Evolutionary conservation across 2,888 invertebrate species (phyloP), one percentile per base, ranked within the genome.

Genomic region (Cheilosia scutellata): DNA sequence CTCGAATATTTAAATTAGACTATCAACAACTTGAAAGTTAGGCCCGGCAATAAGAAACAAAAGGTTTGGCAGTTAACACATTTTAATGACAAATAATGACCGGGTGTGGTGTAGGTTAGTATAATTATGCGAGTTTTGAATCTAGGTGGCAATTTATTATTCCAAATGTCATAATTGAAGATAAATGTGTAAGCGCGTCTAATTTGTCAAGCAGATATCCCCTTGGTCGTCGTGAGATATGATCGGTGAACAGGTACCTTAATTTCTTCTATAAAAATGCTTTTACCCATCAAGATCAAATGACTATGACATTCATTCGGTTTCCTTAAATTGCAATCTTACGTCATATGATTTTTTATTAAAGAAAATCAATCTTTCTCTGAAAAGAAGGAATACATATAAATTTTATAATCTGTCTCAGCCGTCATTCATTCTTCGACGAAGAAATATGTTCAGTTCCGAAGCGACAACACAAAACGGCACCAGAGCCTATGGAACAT

Each of bases 401-500:
- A 51, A 51, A 25, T 51, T 11, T 25, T 44, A 7, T 0, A 44
- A 27, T 51, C 27, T 27, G 13, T 49, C 49, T 16, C 20, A 47
- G n/a, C 49, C 6, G 25, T 33, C 65, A n/a, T n/a, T 37, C 27
- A 13, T 51, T 51, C 37, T 27, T 7, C 5, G 65, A 40, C 51
- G n/a, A 20, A 25, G 37, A 11, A 37, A 2, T 33, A 49, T 5
- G 16, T n/a, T 16, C 9, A 47, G 2, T 27, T 55, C 25, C 31
- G 7, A 20, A 13, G 11, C 11, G 42, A 20, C 29, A 40, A 16
- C 16, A n/a, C n/a, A 65, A 20, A 27, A 16, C 55, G 16, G 4
- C 20, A 20, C 29, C 29, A 47, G 68, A 42, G 40, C 51, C 51
- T 58, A 37, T 58, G 70, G 58, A 58, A 70, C 27, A 20, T 27